A percentile compares a stretch with the other conserved stretches of the same genome.
These are phyloP conservation scores for Brachionus sp. DNA, from an alignment of 1,140 invertebrate species.

Conservation along the genomic window DNA sequence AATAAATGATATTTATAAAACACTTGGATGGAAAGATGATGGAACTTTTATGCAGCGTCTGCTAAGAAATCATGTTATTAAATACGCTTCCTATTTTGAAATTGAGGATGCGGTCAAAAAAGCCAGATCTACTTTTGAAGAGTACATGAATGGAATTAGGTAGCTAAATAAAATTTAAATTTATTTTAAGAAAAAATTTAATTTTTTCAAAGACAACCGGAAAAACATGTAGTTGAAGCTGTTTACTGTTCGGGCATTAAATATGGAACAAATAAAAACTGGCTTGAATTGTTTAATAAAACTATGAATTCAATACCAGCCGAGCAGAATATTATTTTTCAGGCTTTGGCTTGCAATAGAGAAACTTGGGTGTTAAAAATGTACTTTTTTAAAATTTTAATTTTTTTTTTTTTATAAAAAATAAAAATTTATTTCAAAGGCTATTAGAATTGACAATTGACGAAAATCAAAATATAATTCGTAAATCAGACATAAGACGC, in stretches of 20 bases:
- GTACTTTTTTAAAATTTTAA: neutral
- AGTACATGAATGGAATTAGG: conserved; percentile 4
- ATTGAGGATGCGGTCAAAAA: conserved; percentile 34
- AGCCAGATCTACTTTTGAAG: neutral
- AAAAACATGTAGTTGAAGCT: conserved; percentile 32
- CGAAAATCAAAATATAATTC: conserved; percentile 15
- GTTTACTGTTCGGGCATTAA: conserved; percentile 42
- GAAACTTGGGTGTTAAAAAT: conserved; percentile 38
- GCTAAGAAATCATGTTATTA: conserved; percentile 26
- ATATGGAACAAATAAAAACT: conserved; percentile 41
- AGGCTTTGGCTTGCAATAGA: conserved; percentile 34
- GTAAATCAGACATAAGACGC: conserved; percentile 24
- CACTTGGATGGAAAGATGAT: conserved; percentile 20
- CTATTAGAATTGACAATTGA: conserved; percentile 8
- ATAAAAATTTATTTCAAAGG: neutral
- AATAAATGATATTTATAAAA: conserved; percentile 17
- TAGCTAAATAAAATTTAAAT: neutral
- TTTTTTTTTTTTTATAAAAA: neutral
- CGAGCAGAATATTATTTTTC: conserved; percentile 19
- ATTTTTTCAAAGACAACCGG: neutral
- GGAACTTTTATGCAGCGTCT: conserved; percentile 32
- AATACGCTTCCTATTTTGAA: conserved; percentile 45
- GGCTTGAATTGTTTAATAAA: conserved; percentile 25
- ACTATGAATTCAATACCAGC: neutral
- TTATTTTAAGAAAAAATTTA: neutral